Base-by-base conservation (phyloP, 2,888 invertebrate species). In the Brachylomia viminalis region DNA sequence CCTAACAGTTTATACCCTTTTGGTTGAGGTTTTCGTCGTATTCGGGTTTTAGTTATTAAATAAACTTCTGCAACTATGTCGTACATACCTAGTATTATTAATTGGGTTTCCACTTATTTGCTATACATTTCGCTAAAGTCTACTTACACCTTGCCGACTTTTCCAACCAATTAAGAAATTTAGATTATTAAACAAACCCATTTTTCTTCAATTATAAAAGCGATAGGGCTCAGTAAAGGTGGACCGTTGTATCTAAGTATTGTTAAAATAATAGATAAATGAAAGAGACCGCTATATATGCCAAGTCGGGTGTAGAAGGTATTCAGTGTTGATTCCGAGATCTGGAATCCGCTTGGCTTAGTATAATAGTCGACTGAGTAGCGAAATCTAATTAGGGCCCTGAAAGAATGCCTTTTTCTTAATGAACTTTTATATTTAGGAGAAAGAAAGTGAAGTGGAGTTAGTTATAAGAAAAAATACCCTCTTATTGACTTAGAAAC, bases 181-280 rank as follows among this genome's bases (percentile, higher is more conserved):
- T 42, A 38, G 23, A 38, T 47, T n/a, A n/a, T n/a, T n/a, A n/a
- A n/a, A n/a, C n/a, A n/a, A n/a, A n/a, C n/a, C n/a, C n/a, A n/a
- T n/a, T 2, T 30, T 38, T 49, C n/a, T 59, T 8, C 2, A 49
- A 42, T 42, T 49, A 42, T n/a, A 42, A 27, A 58, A 49, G 17
- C 20, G 7, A 23, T 23, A 17, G 33, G 8, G 1, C 47, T 47
- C 15, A 20, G 13, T 15, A 69, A 52, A 10, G 15, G 13, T 20
- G 7, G 10, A 54, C 15, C 1, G 47, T 61, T 49, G 20, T 45
- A 30, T 4, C 15, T 49, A 15, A 38, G 38, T 56, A 27, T 74
- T 54, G 2, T 15, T 59, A 23, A 58, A 45, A 30, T 47, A 71
- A 71, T 52, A 56, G 20, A 56, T 20, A 13, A 78, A 69, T 42